Evolutionary conservation across 2,797 vertebrate species (phyloP), one percentile per base, ranked within the genome.

Genomic region (Tokudaia tokunoshimensis): DNA sequence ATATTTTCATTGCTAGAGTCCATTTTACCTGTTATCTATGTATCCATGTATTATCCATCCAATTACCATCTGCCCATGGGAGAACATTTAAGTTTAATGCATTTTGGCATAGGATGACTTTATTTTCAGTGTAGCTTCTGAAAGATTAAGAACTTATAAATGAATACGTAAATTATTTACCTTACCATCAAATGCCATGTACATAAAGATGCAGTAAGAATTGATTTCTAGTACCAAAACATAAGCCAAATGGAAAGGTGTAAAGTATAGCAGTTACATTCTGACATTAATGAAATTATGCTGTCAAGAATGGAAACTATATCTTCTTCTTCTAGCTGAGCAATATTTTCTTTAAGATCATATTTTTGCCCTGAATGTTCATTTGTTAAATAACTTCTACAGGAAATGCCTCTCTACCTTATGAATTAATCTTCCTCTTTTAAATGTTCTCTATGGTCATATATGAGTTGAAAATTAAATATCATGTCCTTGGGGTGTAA

Each of bases 281-380:
- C 3, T 50, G 57, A 2, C 2, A 82, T 26, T 24, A 92, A 72
- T 96, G 8, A 84, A 93, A 65, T 72, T 19, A 67, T 74, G 11
- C 26, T 90, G 15, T 55, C 34, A 93, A 41, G 15, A 63, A 84
- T 7, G 44, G 12, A 9, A 90, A 72, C n/a, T 76, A 22, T 1
- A 0, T 2, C 24, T 3, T 82, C 3, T 3, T 5, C 1, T 59
- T 6, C 9, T 7, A 65, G 2, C 50, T 37, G 31, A 57, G 12
- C 55, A 55, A 26, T 15, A 47, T 88, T 83, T 20, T 55, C 20
- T 76, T 89, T 86, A 52, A 1, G 19, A 79, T 7, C 10, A 6
- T 86, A 11, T 3, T 47, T 87, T 94, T 93, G 3, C 11, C 76
- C 1, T 95, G 22, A 83, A 15, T 20, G 63, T 2, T 5, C 12